phyloP scores from a whole-genome alignment of 2,797 vertebrate genomes.

The Graptemys geographica region DNA sequence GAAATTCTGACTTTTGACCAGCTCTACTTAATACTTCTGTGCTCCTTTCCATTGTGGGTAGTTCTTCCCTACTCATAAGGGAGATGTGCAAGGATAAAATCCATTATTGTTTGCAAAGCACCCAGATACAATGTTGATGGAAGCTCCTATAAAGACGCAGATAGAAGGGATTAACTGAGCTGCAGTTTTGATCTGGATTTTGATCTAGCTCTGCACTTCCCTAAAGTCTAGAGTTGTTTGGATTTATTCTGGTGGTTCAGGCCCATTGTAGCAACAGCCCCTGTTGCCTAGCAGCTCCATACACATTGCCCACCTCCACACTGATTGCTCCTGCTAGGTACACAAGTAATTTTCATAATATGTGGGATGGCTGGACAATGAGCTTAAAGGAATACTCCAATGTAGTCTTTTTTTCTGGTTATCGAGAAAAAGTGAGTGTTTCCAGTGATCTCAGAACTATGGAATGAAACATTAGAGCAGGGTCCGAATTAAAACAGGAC shows the following conservation, averaged over 20 bases:
- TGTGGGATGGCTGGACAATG: not conserved
- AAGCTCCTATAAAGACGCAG: not conserved
- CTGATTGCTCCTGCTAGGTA: not conserved
- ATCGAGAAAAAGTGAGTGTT: not conserved
- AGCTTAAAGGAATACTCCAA: not conserved
- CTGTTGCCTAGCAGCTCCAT: not conserved
- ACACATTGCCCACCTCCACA: not conserved
- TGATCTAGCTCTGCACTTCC: not conserved
- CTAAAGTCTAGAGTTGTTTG: not conserved
- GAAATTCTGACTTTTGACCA: not conserved
- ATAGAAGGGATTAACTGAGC: not conserved
- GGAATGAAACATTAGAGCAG: rapidly evolving
- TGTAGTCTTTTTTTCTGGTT: not conserved
- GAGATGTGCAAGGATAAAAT: not conserved
- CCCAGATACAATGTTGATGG: rapidly evolving
- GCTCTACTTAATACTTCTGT: rapidly evolving
- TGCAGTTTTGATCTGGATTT: not conserved
- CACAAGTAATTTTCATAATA: not conserved
- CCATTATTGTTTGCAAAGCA: not conserved
- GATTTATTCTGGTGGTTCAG: rapidly evolving
- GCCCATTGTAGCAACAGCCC: not conserved
- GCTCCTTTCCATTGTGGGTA: not conserved
- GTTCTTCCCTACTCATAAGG: not conserved
- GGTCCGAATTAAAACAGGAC: not conserved
- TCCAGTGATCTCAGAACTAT: not conserved